Evolutionary conservation across 2,888 invertebrate genomes (phyloP).

Genomic region (Agriopis leucophaearia): DNA sequence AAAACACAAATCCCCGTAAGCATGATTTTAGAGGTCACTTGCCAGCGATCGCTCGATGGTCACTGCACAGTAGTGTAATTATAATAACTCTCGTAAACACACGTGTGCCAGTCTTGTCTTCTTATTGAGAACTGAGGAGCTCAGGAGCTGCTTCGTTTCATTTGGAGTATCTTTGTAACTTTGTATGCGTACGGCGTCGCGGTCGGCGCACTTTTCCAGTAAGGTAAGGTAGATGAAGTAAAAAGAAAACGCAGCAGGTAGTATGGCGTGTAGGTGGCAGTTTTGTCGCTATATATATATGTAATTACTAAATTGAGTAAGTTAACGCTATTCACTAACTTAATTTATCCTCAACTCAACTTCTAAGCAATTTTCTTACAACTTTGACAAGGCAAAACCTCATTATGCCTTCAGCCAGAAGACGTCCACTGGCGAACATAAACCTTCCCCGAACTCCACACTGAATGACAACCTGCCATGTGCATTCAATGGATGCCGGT

Average conservation of each 20-base stretch:
- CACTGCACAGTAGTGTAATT: neutral
- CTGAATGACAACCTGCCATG: too few species aligned
- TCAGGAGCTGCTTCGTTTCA: neutral
- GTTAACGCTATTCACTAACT: too few species aligned
- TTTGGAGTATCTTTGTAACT: neutral
- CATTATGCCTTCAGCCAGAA: too few species aligned
- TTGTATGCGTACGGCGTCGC: constrained; percentile 5
- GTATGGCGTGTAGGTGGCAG: neutral
- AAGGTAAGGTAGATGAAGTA: neutral
- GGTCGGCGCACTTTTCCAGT: neutral
- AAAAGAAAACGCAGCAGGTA: constrained; percentile 1
- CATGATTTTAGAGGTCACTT: neutral
- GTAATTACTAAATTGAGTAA: neutral
- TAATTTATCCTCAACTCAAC: too few species aligned
- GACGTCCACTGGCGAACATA: too few species aligned
- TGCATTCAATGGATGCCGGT: too few species aligned
- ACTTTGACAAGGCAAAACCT: too few species aligned
- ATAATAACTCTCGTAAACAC: neutral
- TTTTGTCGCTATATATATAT: neutral
- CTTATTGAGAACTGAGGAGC: neutral
- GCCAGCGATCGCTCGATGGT: neutral
- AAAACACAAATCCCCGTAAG: constrained; percentile 1
- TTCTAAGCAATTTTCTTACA: too few species aligned
- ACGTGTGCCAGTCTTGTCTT: constrained; percentile 1
- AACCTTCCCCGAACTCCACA: too few species aligned